phyloP scores from a whole-genome alignment of 2,888 invertebrate genomes.

The Caenorhabditis sp. region DNA sequence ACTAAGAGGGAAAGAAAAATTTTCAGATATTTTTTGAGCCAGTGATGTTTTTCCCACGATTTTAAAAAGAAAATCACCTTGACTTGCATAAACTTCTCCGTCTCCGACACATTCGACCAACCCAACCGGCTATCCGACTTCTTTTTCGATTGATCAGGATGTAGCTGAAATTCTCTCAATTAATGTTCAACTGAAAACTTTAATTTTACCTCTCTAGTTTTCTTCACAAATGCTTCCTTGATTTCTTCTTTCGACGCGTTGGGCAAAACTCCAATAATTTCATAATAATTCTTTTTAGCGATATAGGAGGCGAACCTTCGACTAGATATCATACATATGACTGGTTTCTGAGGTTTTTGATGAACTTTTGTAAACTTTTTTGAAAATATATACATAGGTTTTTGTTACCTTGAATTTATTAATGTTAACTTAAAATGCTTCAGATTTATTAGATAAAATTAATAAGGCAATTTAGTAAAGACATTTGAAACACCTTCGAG shows the following conservation, averaged over 20 bases:
- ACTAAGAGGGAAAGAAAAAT: no score
- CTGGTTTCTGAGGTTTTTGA: neutral
- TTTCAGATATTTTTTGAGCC: no score
- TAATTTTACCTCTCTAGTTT: conserved; percentile 40
- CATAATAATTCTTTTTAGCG: conserved; percentile 35
- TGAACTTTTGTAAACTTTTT: no score
- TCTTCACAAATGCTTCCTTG: conserved; percentile 30
- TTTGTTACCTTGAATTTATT: neutral
- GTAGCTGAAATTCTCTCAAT: conserved; percentile 32
- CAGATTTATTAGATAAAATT: no score
- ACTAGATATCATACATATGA: conserved; percentile 6
- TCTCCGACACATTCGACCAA: conserved; percentile 30
- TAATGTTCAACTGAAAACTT: no score
- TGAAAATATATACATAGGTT: neutral
- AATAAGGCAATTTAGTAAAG: conserved; percentile 14
- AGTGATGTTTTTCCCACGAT: no score
- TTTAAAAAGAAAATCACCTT: conserved; percentile 10
- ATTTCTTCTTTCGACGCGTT: conserved; percentile 24
- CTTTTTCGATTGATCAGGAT: conserved; percentile 28
- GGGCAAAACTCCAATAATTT: conserved; percentile 31
- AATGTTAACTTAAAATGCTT: neutral
- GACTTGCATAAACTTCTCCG: conserved; percentile 43
- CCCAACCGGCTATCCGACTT: conserved; percentile 28
- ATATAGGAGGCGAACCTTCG: conserved; percentile 31
- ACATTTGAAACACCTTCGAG: conserved; percentile 5